phyloP scores from a whole-genome alignment of 2,113 vertebrate species.

The Aptenodytes patagonicus region DNA sequence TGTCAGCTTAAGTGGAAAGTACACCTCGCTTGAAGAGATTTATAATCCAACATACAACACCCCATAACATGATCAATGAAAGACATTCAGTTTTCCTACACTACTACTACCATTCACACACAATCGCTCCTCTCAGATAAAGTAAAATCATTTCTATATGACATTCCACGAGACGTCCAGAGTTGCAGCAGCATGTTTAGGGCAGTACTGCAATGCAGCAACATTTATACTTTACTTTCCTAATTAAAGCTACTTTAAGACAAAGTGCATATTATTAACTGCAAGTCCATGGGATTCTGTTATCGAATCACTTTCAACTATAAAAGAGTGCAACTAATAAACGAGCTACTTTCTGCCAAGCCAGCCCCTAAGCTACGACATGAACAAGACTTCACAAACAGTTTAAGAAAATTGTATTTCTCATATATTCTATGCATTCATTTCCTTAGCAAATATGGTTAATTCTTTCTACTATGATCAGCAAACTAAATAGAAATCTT shows the following conservation, averaged over 20 bases:
- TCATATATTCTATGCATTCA: not conserved
- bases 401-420: not conserved
- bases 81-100: not conserved
- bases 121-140: not conserved
- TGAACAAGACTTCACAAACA: not conserved
- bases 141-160: not conserved
- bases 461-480: not conserved
- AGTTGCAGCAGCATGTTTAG: not conserved
- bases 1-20: not conserved
- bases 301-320: rapidly evolving
- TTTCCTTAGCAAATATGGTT: not conserved
- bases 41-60: not conserved
- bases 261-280: not conserved
- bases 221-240: not conserved
- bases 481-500: not conserved
- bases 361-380: not conserved
- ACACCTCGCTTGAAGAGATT: rapidly evolving
- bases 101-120: rapidly evolving
- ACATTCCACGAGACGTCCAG: rapidly evolving
- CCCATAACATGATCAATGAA: rapidly evolving
- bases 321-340: not conserved
- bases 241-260: not conserved
- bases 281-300: not conserved
- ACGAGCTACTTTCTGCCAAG: not conserved
- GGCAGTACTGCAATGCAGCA: not conserved